phyloP scores from a whole-genome alignment of 2,888 invertebrate genomes.

The Cheilosia urbana region DNA sequence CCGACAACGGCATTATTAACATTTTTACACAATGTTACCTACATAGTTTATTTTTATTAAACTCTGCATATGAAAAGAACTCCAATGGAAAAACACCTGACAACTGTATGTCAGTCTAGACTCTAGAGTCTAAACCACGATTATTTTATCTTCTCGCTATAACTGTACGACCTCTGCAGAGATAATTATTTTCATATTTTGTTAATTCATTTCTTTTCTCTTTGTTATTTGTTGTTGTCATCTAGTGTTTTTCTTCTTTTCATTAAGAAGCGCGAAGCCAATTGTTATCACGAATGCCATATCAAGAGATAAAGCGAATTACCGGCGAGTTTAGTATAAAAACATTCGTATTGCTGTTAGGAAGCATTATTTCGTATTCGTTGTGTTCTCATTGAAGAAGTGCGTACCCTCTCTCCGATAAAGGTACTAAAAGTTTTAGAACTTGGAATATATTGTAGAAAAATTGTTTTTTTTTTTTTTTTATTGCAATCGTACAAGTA shows the following conservation, averaged over 20 bases:
- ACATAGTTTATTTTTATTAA: no score
- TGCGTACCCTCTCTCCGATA: not conserved
- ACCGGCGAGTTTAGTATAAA: constrained; percentile 55
- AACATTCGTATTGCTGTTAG: constrained; percentile 13
- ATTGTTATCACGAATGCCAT: constrained; percentile 54
- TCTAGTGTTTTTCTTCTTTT: not conserved
- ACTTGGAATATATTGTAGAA: not conserved
- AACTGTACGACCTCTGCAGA: constrained; percentile 15
- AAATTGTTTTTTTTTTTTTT: not conserved
- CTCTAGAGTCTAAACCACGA: not conserved
- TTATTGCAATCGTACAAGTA: not conserved
- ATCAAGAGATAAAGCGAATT: constrained; percentile 40
- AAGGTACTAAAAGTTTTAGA: constrained; percentile 39
- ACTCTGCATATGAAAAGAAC: no score
- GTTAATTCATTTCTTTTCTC: constrained; percentile 8
- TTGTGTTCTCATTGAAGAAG: constrained; percentile 19
- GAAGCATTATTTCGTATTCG: constrained; percentile 30
- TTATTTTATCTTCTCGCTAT: constrained; percentile 25
- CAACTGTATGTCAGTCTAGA: constrained; percentile 7
- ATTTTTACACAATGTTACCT: no score
- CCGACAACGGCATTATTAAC: no score
- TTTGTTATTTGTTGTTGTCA: not conserved
- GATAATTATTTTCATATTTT: constrained; percentile 19
- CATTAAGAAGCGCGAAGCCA: not conserved
- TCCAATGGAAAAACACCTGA: not conserved